These are phyloP conservation scores for Etheostoma nigrum DNA, from an alignment of 2,797 vertebrate genomes.

Conservation along the genomic window DNA sequence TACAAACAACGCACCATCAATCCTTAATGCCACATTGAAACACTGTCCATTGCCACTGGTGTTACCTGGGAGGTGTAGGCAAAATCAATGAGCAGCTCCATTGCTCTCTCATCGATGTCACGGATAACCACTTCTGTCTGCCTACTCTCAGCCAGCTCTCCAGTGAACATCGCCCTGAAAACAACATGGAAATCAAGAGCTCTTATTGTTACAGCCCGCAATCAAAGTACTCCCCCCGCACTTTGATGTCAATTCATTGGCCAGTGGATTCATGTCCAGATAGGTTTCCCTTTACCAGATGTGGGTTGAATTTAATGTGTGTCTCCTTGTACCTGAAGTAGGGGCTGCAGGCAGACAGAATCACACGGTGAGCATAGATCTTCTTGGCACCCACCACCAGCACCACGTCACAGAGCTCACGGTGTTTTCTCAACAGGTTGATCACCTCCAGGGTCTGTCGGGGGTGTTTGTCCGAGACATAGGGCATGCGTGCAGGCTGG, in stretches of 20 bases:
- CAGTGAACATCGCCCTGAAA: conserved; percentile 96
- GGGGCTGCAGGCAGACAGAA: conserved; percentile 97
- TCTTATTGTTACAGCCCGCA: neutral
- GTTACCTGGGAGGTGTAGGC: conserved; percentile 97
- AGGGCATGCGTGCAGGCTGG: conserved; percentile 99
- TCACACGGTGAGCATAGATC: conserved; percentile 98
- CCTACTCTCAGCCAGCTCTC: conserved; percentile 96
- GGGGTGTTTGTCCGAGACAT: conserved; percentile 99
- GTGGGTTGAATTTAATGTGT: neutral
- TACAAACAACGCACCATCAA: neutral
- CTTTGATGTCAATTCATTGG: too few relatives aligned
- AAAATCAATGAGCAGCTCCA: conserved; percentile 99
- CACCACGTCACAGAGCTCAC: conserved; percentile 97
- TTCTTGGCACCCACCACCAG: conserved; percentile 98
- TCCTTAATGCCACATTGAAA: neutral
- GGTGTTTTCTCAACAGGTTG: conserved; percentile 96
- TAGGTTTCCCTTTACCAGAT: neutral
- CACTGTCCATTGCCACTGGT: neutral
- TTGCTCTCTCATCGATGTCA: conserved; percentile 97
- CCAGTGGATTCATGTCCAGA: neutral
- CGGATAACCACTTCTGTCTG: conserved; percentile 98
- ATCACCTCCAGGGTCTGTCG: conserved; percentile 98
- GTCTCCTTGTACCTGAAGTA: conserved; percentile 87
- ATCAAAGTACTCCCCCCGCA: neutral
- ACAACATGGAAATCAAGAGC: conserved; percentile 1